Evolutionary conservation across 2,797 vertebrate genomes (phyloP), one percentile per base, ranked within the genome.

Genomic region (Cossypha dichroa): DNA sequence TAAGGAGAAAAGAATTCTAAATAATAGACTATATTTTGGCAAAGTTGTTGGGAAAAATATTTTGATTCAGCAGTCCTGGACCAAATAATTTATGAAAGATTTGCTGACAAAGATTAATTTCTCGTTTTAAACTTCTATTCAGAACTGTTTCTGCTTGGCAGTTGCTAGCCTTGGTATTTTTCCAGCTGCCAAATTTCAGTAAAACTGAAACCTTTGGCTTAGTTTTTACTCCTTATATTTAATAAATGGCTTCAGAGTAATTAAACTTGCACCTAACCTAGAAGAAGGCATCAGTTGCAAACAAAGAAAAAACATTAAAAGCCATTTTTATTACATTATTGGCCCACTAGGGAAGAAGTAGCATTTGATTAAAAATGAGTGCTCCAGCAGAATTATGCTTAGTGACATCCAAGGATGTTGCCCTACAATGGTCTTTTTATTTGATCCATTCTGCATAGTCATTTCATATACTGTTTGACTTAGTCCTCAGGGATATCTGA

Each of bases 191-290:
- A 85, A 63, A 19, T 49, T 75, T 62, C 87, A 77, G 81, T 94
- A 68, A 93, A 70, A 83, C 28, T 38, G 63, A 95, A 85, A 77
- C 12, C 26, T 69, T 46, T 80, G 63, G 62, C 93, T 91, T 58
- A 83, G 15, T 25, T 91, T 89, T 86, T 91, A 38, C n/a, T 77
- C 23, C 34, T 56, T 77, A 52, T 38, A 60, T 80, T 82, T 96
- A 90, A 92, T 90, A 95, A 85, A 79, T n/a, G 23, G 10, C 62
- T 93, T 94, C 46, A 88, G 73, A 95, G 59, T 80, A 95, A 95
- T 64, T 56, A 93, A 75, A 73, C 55, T 92, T 74, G 21, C 40
- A 84, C 46, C 60, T 31, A 90, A 64, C 21, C 34, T 88, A 55
- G 58, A 94, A 75, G 45, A 56, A 83, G 9, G 11, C 21, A 74